phyloP scores from a whole-genome alignment of 2,888 invertebrate genomes.

The Plebejus anna region DNA sequence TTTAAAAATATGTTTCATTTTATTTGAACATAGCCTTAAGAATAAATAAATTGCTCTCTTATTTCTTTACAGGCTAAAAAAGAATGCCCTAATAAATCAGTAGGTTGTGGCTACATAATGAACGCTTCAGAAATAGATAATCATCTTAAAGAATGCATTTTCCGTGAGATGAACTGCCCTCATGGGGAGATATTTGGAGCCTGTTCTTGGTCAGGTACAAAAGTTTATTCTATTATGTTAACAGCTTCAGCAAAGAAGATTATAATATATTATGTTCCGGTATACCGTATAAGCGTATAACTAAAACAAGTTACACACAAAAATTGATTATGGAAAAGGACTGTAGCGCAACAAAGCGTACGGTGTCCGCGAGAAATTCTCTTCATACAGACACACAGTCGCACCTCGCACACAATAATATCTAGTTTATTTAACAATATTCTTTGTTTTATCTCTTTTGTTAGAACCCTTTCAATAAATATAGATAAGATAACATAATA shows the following conservation, averaged over 20 bases:
- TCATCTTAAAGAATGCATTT: conserved; percentile 68
- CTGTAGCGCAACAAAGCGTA: too few relatives aligned
- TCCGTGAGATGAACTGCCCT: conserved; percentile 64
- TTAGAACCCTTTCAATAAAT: neutral
- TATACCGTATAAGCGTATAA: neutral
- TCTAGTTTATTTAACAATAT: too few relatives aligned
- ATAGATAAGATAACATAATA: neutral
- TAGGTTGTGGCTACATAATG: conserved; percentile 60
- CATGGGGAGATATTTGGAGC: conserved; percentile 60
- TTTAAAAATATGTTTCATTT: too few relatives aligned
- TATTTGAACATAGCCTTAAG: too few relatives aligned
- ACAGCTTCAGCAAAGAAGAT: neutral
- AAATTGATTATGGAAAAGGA: too few relatives aligned
- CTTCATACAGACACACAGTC: neutral
- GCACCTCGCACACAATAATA: neutral
- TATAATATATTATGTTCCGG: too few relatives aligned
- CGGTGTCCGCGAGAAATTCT: too few relatives aligned
- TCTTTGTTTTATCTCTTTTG: too few relatives aligned
- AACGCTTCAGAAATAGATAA: conserved; percentile 49
- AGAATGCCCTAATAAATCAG: conserved; percentile 57
- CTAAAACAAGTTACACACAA: neutral
- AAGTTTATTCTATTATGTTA: conserved; percentile 10
- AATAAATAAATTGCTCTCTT: too few relatives aligned
- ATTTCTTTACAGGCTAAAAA: conserved; percentile 51
- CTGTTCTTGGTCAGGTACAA: conserved; percentile 68